Conservation (phyloP, 1,140 invertebrate species). For the Goniozus legneri region DNA sequence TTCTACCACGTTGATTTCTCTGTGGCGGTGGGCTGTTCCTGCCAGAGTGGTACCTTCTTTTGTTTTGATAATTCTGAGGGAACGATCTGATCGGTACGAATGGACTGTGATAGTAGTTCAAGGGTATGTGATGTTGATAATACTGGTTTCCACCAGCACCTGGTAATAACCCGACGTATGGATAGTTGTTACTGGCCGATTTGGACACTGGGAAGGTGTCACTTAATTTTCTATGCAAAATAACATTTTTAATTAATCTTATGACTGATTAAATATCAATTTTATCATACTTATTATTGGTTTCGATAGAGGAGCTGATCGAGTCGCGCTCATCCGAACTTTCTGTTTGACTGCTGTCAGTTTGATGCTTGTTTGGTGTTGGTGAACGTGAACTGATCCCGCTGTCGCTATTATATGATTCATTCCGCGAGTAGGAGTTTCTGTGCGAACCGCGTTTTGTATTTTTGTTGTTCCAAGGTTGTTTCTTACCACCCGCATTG, state of each 20-base stretch:
- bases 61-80: constrained; percentile 44
- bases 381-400: constrained; percentile 47
- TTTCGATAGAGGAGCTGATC: constrained; percentile 37
- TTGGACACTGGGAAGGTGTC: constrained; percentile 22
- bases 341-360: constrained; percentile 41
- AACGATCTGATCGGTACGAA: constrained; percentile 27
- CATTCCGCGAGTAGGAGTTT: constrained; percentile 30
- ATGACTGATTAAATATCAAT: constrained; percentile 3
- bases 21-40: constrained; percentile 41
- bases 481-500: constrained; percentile 35
- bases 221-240: constrained; percentile 28
- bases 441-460: constrained; percentile 30
- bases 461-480: constrained; percentile 42
- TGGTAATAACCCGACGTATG: constrained; percentile 25
- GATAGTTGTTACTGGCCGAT: constrained; percentile 19
- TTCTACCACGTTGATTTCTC: constrained; percentile 37
- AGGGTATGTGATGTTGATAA: constrained; percentile 34
- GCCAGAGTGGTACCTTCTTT: constrained; percentile 39
- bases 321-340: constrained; percentile 51
- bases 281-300: constrained; percentile 31
- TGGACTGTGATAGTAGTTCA: constrained; percentile 32
- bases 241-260: background rate
- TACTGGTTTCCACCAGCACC: constrained; percentile 33
- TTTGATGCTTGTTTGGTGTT: constrained; percentile 43
- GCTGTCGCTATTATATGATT: constrained; percentile 42